These are phyloP conservation scores for Agrenia bidenticulata DNA, from an alignment of 2,888 invertebrate species.

Conservation along the genomic window DNA sequence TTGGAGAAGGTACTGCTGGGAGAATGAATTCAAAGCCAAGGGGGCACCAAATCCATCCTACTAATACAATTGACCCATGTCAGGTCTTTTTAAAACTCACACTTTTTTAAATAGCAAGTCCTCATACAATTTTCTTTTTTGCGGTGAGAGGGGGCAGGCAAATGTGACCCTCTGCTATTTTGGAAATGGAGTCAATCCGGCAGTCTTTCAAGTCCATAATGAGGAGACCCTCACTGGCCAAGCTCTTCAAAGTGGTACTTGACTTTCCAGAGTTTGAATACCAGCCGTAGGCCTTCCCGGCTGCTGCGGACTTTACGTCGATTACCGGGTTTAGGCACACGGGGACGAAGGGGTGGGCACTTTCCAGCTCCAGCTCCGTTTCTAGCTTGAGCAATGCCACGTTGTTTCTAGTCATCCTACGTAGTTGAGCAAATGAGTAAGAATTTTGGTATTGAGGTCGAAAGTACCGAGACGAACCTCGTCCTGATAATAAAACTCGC, in stretches of 20 bases:
- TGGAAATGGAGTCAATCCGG: neutral
- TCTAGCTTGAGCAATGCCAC: neutral
- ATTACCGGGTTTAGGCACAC: neutral
- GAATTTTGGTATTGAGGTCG: too few relatives aligned
- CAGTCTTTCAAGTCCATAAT: neutral
- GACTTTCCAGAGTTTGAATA: too few relatives aligned
- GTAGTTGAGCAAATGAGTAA: neutral
- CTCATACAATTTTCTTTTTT: neutral
- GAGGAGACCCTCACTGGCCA: too few relatives aligned
- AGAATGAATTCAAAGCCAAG: too few relatives aligned
- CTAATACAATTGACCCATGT: neutral
- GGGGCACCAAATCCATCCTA: too few relatives aligned
- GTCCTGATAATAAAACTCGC: too few relatives aligned
- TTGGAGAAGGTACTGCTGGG: too few relatives aligned
- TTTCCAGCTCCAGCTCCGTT: neutral
- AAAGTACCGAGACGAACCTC: too few relatives aligned
- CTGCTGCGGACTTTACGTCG: neutral
- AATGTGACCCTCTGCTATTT: neutral
- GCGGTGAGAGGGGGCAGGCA: neutral
- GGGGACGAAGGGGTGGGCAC: neutral
- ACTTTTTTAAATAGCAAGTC: too few relatives aligned
- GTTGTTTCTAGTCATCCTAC: neutral
- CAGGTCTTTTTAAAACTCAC: neutral
- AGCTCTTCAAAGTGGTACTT: too few relatives aligned
- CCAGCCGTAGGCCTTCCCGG: neutral